A percentile compares a stretch with the other conserved stretches of the same genome.
Evolutionary conservation across 2,797 vertebrate species (phyloP).

Genomic region (Enteromius thamalakanensis): DNA sequence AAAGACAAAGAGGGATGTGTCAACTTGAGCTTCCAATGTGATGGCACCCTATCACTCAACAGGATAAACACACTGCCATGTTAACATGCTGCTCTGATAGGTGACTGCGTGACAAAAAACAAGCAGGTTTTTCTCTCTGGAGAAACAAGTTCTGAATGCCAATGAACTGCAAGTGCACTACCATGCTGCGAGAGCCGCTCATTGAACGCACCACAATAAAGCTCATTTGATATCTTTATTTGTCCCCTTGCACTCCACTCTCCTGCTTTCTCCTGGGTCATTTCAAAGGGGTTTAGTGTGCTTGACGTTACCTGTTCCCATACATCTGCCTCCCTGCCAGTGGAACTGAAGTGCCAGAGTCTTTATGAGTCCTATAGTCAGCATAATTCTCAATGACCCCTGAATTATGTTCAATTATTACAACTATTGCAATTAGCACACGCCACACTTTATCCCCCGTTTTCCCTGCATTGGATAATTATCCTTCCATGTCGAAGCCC

Average conservation of each 20-base stretch:
- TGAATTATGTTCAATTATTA: constrained; percentile 35
- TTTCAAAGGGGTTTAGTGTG: constrained; percentile 22
- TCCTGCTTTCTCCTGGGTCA: constrained; percentile 9
- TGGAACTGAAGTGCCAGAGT: constrained; percentile 31
- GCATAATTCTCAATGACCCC: constrained; percentile 44
- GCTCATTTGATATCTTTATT: constrained; percentile 10
- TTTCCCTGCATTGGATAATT: constrained; percentile 34
- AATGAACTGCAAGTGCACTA: constrained; percentile 27
- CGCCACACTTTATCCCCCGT: constrained; percentile 12
- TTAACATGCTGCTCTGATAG: constrained; percentile 43
- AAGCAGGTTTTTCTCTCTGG: constrained; percentile 33
- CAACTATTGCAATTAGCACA: constrained; percentile 46
- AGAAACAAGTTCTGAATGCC: constrained; percentile 39
- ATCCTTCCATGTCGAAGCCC: constrained; percentile 37
- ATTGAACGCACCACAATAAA: constrained; percentile 13
- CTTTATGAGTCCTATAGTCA: constrained; percentile 46
- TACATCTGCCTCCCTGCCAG: constrained; percentile 41
- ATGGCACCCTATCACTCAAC: constrained; percentile 46
- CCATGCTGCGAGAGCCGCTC: neutral
- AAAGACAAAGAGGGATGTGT: constrained; percentile 49
- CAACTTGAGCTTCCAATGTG: constrained; percentile 30
- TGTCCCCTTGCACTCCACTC: neutral
- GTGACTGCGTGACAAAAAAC: constrained; percentile 48
- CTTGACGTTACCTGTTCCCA: constrained; percentile 1
- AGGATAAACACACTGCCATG: constrained; percentile 48